These are phyloP conservation scores for Etheostoma cragini DNA, from an alignment of 2,113 vertebrate genomes.

Conservation along the genomic window DNA sequence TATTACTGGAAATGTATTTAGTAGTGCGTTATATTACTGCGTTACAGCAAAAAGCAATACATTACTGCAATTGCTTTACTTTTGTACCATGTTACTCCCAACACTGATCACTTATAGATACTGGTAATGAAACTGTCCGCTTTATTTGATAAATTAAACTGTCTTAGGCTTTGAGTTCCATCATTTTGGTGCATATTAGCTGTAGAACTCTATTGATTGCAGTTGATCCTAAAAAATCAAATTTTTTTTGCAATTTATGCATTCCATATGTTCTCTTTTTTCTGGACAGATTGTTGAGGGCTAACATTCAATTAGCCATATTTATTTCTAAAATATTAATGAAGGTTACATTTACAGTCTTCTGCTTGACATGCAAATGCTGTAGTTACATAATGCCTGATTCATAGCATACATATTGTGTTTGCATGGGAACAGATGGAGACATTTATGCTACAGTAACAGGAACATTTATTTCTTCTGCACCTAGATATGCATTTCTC, in stretches of 20 bases:
- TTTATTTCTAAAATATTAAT: constrained; percentile 15
- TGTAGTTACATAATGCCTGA: constrained; percentile 27
- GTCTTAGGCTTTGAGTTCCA: not conserved
- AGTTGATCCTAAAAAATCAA: not conserved
- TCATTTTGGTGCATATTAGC: not conserved
- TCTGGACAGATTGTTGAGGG: not conserved
- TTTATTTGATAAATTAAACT: not conserved
- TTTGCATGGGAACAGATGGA: constrained; percentile 18
- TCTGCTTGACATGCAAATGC: constrained; percentile 2
- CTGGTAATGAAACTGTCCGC: not conserved
- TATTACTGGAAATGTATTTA: too few relatives aligned
- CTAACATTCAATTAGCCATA: not conserved
- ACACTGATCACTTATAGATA: too few relatives aligned
- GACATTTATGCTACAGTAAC: constrained; percentile 19
- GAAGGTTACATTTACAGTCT: not conserved
- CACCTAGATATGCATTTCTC: constrained; percentile 13
- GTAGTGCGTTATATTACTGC: too few relatives aligned
- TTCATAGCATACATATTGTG: constrained; percentile 19
- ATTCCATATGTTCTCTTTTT: not conserved
- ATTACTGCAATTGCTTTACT: too few relatives aligned
- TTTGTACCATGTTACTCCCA: too few relatives aligned
- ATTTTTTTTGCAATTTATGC: not conserved
- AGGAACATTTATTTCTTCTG: constrained; percentile 17
- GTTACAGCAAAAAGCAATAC: too few relatives aligned
- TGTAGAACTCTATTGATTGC: not conserved